Conservation (phyloP, 1,140 invertebrate genomes). For the Tribolium madens region DNA sequence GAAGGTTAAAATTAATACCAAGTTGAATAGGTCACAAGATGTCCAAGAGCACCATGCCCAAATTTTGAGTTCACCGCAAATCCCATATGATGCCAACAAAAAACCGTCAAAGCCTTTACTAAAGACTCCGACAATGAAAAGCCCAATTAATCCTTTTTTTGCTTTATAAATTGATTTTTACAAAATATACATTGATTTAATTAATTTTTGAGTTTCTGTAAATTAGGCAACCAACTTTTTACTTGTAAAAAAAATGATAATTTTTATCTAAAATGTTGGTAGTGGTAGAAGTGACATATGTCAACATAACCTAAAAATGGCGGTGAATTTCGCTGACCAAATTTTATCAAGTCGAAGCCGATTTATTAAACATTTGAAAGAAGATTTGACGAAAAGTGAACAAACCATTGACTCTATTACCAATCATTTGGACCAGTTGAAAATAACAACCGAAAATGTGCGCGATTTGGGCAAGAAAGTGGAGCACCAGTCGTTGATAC, state of each 20-base stretch:
- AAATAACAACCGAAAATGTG: constrained; percentile 49
- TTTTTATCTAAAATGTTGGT: too few relatives aligned
- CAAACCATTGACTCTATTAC: constrained; percentile 23
- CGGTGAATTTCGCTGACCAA: constrained; percentile 6
- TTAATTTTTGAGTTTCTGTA: too few relatives aligned
- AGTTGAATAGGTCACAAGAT: constrained; percentile 75
- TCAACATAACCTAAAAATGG: constrained; percentile 39
- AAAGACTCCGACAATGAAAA: constrained; percentile 75
- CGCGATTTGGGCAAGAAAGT: constrained; percentile 51
- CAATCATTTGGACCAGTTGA: constrained; percentile 42
- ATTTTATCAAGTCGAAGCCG: constrained; percentile 45
- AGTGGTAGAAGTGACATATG: too few relatives aligned
- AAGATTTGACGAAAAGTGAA: constrained; percentile 54
- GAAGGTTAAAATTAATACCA: constrained; percentile 76
- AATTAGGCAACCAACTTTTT: too few relatives aligned
- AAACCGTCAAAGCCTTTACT: constrained; percentile 77
- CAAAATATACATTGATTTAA: too few relatives aligned
- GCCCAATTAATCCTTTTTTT: constrained; percentile 82
- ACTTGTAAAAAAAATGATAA: too few relatives aligned
- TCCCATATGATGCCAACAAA: constrained; percentile 78
- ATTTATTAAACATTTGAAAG: constrained; percentile 50
- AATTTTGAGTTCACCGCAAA: constrained; percentile 76
- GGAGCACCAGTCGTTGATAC: constrained; percentile 54
- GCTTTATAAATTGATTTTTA: not conserved
- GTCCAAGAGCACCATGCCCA: constrained; percentile 78